Base-by-base conservation (phyloP, 2,113 vertebrate genomes). In the Trochalopteron elliotii region DNA sequence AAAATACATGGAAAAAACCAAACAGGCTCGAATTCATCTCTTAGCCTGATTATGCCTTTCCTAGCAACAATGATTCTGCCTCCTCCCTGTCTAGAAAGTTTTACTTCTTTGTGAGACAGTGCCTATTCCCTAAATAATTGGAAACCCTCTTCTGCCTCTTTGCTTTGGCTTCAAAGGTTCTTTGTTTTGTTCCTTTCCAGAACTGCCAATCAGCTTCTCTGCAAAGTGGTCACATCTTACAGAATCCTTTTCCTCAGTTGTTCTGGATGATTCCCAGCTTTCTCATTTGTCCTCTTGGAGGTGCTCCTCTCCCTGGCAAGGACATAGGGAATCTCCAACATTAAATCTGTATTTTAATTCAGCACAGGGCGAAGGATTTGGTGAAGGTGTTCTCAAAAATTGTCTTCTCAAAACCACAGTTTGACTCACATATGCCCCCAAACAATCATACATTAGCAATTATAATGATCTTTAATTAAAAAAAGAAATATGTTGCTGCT, bases 401-500 rank as follows among this genome's bases (percentile, higher is more conserved):
- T 45, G 31, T 65, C 31, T 67, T 93, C 88, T 83, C 79, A 86
- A 96, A 96, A 86, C 94, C 93, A 81, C 92, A 89, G 70, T 71
- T 96, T 92, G 94, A 97, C 92, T 96, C 96, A 96, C 45, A 45
- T 56, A 93, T 96, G 93, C 92, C 94, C 95, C 94, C 87, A 95
- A 96, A 96, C 86, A 93, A 90, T 53, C 85, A 78, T 11, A 81
- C 90, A 93, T 96, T 96, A 97, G 92, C 92, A 96, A 96, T 94
- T 96, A 96, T 90, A 95, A 96, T 94, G 95, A 96, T 96, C 76
- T 89, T 94, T 96, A 96, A 95, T 96, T 96, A 97, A 95, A 96
- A 88, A 91, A 93, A 96, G 53, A 96, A 96, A 27, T 91, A 91
- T 65, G 92, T 67, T 96, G 82, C 88, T 96, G 67, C 87, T 95